Evolutionary conservation across 2,888 invertebrate genomes (phyloP).

Genomic region (Sinopyrophorus schimmeli): DNA sequence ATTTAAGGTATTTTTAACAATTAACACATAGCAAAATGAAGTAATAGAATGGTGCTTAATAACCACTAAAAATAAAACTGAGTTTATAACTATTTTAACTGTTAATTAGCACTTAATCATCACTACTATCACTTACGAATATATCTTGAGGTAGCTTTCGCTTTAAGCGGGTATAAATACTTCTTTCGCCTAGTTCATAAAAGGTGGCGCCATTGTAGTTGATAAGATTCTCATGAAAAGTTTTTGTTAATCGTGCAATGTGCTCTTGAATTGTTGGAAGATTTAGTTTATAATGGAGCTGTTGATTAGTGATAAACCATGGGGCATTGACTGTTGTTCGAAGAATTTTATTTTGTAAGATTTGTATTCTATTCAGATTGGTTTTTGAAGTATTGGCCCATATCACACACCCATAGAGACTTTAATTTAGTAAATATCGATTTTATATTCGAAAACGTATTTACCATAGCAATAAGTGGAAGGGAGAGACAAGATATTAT

Average conservation of each 20-base stretch:
- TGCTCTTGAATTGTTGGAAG: neutral
- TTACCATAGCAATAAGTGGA: no score
- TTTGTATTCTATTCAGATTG: conserved; percentile 1
- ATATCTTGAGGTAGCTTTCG: no score
- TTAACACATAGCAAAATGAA: no score
- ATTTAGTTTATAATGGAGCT: neutral
- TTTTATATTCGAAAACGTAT: no score
- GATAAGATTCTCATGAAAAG: conserved; percentile 1
- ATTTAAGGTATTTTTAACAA: no score
- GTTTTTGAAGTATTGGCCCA: conserved; percentile 6
- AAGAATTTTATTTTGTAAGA: conserved; percentile 5
- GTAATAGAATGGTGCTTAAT: no score
- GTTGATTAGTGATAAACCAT: conserved; percentile 1
- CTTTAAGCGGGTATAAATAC: neutral
- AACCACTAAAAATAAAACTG: no score
- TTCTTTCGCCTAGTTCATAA: conserved; percentile 2
- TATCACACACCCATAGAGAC: conserved; percentile 1
- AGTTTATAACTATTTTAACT: no score
- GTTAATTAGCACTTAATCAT: no score
- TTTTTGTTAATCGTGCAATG: neutral
- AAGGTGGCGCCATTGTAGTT: conserved; percentile 1
- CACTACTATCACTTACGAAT: no score
- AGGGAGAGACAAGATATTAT: no score
- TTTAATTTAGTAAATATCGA: no score
- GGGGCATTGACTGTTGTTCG: conserved; percentile 1